phyloP scores from a whole-genome alignment of 2,888 invertebrate species.

The Calameuta pallipes region DNA sequence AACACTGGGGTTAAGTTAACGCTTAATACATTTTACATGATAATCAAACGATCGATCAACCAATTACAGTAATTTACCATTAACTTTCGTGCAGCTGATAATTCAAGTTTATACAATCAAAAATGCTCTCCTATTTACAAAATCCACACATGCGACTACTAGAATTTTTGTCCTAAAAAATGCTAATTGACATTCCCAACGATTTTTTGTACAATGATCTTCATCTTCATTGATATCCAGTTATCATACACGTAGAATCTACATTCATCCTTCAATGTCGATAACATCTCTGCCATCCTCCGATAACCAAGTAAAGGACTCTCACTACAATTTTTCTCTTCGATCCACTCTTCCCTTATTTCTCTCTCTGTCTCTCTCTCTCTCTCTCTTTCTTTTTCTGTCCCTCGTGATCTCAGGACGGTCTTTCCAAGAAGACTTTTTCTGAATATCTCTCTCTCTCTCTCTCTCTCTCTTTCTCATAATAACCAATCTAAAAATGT shows the following conservation, averaged over 20 bases:
- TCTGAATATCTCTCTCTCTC: not conserved
- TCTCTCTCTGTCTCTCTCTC: not conserved
- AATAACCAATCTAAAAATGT: not conserved
- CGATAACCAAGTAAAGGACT: not conserved
- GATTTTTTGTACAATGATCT: not conserved
- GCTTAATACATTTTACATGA: not conserved
- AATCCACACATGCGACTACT: not conserved
- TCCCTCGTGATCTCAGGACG: too few species aligned
- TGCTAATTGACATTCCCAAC: not conserved
- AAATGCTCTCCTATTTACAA: not conserved
- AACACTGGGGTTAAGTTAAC: not conserved
- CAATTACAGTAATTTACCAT: not conserved
- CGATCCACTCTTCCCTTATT: not conserved
- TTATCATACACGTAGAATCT: not conserved
- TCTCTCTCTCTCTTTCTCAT: not conserved
- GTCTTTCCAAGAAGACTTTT: not conserved
- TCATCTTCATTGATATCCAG: not conserved
- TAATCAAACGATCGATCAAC: not conserved
- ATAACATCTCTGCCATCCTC: not conserved
- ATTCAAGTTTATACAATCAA: not conserved
- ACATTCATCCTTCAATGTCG: not conserved
- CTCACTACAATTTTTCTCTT: not conserved
- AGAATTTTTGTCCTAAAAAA: not conserved
- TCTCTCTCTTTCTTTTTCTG: not conserved
- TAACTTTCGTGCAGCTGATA: not conserved